Evolutionary conservation across 2,113 vertebrate genomes (phyloP), one percentile per base, ranked within the genome.

Genomic region (Circaetus cinerascens): DNA sequence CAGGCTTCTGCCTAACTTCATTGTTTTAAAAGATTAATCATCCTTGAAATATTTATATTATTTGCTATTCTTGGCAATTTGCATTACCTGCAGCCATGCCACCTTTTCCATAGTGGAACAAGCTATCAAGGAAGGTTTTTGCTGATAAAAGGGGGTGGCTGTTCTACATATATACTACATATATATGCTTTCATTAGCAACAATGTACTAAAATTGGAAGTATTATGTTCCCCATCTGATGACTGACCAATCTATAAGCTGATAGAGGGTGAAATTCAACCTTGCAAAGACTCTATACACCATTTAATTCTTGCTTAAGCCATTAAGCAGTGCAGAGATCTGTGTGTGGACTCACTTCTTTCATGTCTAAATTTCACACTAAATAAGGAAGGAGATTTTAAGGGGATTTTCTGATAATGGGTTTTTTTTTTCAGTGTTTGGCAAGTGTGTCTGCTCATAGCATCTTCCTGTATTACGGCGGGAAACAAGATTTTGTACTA

Each of bases 21-120:
- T 91, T 95, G 82, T 94, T 98, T 97, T 97, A 96, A 91, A 96
- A 97, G 96, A 95, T 97, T 95, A 97, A 93, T 96, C 66, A 93
- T 94, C 90, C 91, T 95, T 97, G 94, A 97, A 97, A 97, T 97
- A 89, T 97, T 97, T 97, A 84, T 96, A 93, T 88, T 95, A 67
- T 97, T 97, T 97, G 45, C 81, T 93, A 75, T 79, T 79, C 92
- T 93, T 95, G 84, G 86, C 82, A 93, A 90, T 96, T 96, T 94
- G 51, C 94, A 85, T 95, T 96, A 88, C 93, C 80, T 97, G 40
- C 36, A 90, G 50, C 74, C 26, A 0, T 96, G 78, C 80, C 81
- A 86, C 90, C 73, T 83, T 95, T 94, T 97, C 96, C 34, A 10
- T 66, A 48, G 50, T 79, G 56, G 95, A 88, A 66, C 69, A 63